phyloP scores from a whole-genome alignment of 2,797 vertebrate genomes.

The Bovichtus diacanthus region DNA sequence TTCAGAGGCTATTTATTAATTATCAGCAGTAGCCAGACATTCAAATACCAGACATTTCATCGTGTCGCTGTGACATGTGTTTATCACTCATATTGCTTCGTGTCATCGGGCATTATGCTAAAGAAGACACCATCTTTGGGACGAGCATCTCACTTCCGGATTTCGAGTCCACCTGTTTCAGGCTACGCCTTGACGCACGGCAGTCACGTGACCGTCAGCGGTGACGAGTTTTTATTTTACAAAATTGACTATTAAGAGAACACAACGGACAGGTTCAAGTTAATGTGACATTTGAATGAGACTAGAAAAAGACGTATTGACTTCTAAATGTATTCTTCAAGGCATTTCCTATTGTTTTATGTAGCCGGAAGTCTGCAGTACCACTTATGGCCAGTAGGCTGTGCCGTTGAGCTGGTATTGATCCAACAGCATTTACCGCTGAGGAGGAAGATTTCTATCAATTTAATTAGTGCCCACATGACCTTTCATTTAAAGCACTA shows the following conservation, averaged over 20 bases:
- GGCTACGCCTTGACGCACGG: constrained; percentile 40
- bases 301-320: not conserved
- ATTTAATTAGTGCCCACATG: not conserved
- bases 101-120: not conserved
- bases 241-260: not conserved
- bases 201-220: constrained; percentile 25
- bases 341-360: not conserved
- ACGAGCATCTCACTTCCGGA: constrained; percentile 69
- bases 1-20: not conserved
- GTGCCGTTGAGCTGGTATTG: constrained; percentile 15
- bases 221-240: not conserved
- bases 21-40: not conserved
- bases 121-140: constrained; percentile 17
- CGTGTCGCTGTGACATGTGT: not conserved
- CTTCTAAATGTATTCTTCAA: fast-evolving
- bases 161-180: constrained; percentile 39
- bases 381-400: not conserved
- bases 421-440: not conserved
- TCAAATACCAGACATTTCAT: constrained; percentile 10
- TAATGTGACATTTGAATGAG: fast-evolving
- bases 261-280: fast-evolving
- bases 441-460: not conserved
- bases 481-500: not conserved
- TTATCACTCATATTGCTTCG: not conserved
- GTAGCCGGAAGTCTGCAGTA: not conserved